These are phyloP conservation scores for Bostrychus sinensis DNA, from an alignment of 2,113 vertebrate genomes.

Conservation along the genomic window DNA sequence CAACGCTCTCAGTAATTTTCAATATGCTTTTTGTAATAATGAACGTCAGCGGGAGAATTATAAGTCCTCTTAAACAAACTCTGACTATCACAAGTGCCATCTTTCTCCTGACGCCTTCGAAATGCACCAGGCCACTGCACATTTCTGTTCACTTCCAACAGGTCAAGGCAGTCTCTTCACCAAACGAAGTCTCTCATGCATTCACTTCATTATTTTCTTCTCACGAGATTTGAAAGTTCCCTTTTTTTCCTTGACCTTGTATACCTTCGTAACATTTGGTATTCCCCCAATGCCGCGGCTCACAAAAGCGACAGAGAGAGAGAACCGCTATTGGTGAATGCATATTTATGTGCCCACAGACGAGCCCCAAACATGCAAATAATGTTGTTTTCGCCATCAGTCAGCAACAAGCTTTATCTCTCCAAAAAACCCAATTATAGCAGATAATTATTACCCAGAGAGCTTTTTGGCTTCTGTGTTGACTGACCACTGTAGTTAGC, in stretches of 20 bases:
- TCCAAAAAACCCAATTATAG: slow-evolving; percentile 52
- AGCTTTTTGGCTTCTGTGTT: slow-evolving; percentile 42
- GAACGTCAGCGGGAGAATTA: not conserved
- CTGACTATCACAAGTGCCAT: not conserved
- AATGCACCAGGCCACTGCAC: not conserved
- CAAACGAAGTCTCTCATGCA: not conserved
- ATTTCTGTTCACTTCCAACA: not conserved
- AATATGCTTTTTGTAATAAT: not conserved
- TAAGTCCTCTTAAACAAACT: not conserved
- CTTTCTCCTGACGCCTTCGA: not conserved
- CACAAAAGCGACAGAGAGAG: slow-evolving; percentile 19
- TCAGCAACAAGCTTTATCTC: slow-evolving; percentile 62
- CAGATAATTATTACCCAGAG: slow-evolving; percentile 56
- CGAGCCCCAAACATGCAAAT: slow-evolving; percentile 41
- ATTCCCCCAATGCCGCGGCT: slow-evolving; percentile 9
- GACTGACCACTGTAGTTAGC: slow-evolving; percentile 42
- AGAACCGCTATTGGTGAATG: slow-evolving; percentile 40
- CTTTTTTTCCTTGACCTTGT: slow-evolving; percentile 40
- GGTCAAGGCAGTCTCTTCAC: slow-evolving; percentile 20
- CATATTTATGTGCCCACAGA: slow-evolving; percentile 49
- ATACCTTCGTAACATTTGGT: slow-evolving; percentile 21
- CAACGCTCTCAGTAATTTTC: not conserved
- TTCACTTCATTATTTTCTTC: slow-evolving; percentile 17
- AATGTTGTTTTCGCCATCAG: slow-evolving; percentile 55
- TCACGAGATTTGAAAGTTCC: not conserved